A percentile compares a stretch with the other conserved stretches of the same genome.
These are phyloP conservation scores for Tenodera sinensis DNA, from an alignment of 2,888 invertebrate species.

Conservation along the genomic window DNA sequence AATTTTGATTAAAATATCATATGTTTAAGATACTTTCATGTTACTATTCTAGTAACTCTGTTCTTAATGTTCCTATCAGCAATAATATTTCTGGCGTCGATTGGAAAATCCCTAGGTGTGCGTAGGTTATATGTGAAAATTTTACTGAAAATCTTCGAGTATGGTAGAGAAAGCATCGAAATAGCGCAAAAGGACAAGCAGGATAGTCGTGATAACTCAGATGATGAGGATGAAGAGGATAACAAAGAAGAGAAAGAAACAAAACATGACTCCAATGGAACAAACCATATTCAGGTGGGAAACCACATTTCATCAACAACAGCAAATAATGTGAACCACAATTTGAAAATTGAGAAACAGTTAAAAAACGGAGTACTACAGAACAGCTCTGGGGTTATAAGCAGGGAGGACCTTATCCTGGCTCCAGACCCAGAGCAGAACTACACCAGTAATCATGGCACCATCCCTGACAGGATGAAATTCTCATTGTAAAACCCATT, in stretches of 20 bases:
- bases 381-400: constrained; percentile 53
- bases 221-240: constrained; percentile 47
- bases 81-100: constrained; percentile 79
- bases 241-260: constrained; percentile 49
- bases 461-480: too few species aligned
- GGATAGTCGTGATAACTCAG: constrained; percentile 47
- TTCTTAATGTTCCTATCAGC: constrained; percentile 72
- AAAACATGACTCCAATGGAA: constrained; percentile 33
- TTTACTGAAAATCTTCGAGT: constrained; percentile 75
- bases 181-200: constrained; percentile 52
- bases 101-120: constrained; percentile 89
- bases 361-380: constrained; percentile 25
- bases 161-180: constrained; percentile 79
- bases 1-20: too few species aligned
- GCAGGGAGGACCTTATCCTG: constrained; percentile 68
- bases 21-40: too few species aligned
- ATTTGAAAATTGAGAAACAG: constrained; percentile 35
- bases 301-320: constrained; percentile 25
- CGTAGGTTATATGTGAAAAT: constrained; percentile 81
- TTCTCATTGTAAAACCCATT: too few species aligned
- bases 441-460: constrained; percentile 47
- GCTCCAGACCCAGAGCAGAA: constrained; percentile 67
- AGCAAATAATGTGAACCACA: neutral
- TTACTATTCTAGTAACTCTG: constrained; percentile 69
- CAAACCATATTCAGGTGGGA: constrained; percentile 28